Evolutionary conservation across 2,888 invertebrate genomes (phyloP).

Genomic region (Polydrusus cervinus): DNA sequence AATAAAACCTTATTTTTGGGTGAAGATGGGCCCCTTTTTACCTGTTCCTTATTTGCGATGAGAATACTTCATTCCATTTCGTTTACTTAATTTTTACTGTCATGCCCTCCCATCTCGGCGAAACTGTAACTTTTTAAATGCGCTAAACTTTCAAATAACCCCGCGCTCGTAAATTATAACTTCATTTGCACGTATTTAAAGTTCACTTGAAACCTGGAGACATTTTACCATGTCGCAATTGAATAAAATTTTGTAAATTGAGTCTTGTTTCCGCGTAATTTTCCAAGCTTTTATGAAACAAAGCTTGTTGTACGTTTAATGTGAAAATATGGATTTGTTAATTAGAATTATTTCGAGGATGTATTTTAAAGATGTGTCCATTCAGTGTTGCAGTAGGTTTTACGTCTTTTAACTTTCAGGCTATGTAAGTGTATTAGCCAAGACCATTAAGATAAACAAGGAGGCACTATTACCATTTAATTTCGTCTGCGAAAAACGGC

Average conservation of each 20-base stretch:
- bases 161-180: slow-evolving; percentile 15
- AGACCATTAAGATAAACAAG: too few species aligned
- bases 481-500: too few species aligned
- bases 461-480: too few species aligned
- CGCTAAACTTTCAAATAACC: slow-evolving; percentile 17
- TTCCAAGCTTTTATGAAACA: slow-evolving; percentile 8
- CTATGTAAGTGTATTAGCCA: too few species aligned
- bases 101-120: neutral
- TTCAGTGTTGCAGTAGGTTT: too few species aligned
- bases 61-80: neutral
- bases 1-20: too few species aligned
- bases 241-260: slow-evolving; percentile 20
- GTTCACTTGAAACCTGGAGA: slow-evolving; percentile 19
- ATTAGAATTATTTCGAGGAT: neutral
- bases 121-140: slow-evolving; percentile 10
- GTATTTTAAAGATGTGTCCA: too few species aligned
- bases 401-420: too few species aligned
- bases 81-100: neutral
- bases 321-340: neutral
- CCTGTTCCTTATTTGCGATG: too few species aligned
- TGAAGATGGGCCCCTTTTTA: too few species aligned
- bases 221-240: slow-evolving; percentile 11
- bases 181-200: slow-evolving; percentile 20
- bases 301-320: neutral
- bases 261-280: slow-evolving; percentile 14